phyloP scores from a whole-genome alignment of 2,113 vertebrate genomes.

The Amazona vittata region DNA sequence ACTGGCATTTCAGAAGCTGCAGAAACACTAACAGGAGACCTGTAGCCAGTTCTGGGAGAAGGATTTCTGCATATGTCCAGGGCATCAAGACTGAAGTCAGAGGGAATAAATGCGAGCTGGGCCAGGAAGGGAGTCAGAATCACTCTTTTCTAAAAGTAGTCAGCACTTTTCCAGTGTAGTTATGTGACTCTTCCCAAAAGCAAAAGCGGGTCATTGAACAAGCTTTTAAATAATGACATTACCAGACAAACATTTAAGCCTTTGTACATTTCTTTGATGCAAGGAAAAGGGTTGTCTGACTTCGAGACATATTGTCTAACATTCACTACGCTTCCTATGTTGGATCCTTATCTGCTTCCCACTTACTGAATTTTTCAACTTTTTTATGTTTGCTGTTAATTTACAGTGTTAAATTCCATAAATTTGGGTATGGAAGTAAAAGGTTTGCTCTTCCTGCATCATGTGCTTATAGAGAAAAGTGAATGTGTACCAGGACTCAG shows the following conservation, averaged over 20 bases:
- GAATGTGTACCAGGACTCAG: not conserved
- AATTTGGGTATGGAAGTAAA: not conserved
- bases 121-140: not conserved
- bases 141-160: not conserved
- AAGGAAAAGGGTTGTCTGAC: not conserved
- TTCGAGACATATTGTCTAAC: not conserved
- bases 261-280: not conserved
- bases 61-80: not conserved
- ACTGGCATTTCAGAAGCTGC: not conserved
- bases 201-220: accelerated
- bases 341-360: not conserved
- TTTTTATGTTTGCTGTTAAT: not conserved
- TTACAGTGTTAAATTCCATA: not conserved
- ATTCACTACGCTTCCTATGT: not conserved
- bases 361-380: not conserved
- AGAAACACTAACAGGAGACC: not conserved
- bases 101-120: not conserved
- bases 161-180: not conserved
- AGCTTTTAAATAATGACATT: not conserved
- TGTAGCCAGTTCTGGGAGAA: not conserved
- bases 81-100: not conserved
- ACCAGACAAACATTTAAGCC: not conserved
- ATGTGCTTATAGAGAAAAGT: not conserved
- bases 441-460: not conserved
- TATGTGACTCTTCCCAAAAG: not conserved